Evolutionary conservation across 64 coral and sea anemone species (phyloP), one percentile per base, ranked within the genome.

Genomic region (Montipora foliosa): DNA sequence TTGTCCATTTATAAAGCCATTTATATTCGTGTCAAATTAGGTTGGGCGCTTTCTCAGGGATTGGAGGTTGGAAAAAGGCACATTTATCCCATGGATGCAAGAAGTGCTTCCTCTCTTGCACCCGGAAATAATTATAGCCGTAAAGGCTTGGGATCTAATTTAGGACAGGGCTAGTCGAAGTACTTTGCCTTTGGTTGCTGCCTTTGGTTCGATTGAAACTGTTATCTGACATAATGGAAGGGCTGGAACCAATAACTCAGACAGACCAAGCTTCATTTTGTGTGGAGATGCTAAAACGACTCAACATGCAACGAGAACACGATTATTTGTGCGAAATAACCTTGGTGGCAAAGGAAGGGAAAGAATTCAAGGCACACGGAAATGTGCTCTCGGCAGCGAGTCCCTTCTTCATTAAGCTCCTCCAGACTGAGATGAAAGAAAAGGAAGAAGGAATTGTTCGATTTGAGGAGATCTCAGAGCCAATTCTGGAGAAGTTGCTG

Each of bases 351-450:
- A 76, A 76, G 0, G 61, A 87, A 87, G 83, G 61, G 8, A 19
- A 67, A 5, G 29, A 55, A 71, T 87, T 87, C 66, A 47, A 22
- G 61, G 60, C 83, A 4, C 83, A 87, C 3, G 17, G 0, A 45
- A 45, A 25, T 19, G 83, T 87, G 21, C 61, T 87, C 5, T 55
- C 83, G 1, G 83, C 83, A 19, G 83, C 51, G 16, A 87, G 60
- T 19, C 83, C 19, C 8, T 68, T 87, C 66, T 87, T 87, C 62
- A 17, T 4, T 5, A 66, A 66, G 61, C 60, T 87, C 17, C 61
- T 87, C 16, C 51, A 64, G 5, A 64, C 14, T 48, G 83, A 87
- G 21, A 87, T 87, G 83, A 87, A 87, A 46, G 83, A 87, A 67
- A 87, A 87, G 44, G 51, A 87, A 0, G 53, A 87, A 61, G 22